phyloP scores from a whole-genome alignment of 2,797 vertebrate genomes.

The Sparus aurata region DNA sequence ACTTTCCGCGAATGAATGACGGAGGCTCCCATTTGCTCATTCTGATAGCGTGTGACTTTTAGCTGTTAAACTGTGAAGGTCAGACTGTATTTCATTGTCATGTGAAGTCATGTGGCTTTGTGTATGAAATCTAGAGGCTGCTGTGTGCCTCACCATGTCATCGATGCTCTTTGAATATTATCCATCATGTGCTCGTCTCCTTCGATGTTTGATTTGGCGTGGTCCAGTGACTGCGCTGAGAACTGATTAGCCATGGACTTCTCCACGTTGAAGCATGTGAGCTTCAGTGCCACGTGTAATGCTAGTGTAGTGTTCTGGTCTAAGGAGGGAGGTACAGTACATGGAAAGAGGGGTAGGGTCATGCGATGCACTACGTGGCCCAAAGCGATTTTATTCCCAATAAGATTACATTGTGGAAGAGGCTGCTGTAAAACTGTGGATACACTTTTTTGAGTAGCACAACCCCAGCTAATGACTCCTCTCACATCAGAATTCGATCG shows the following conservation, averaged over 20 bases:
- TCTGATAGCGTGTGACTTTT: neutral
- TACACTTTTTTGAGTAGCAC: too few species aligned
- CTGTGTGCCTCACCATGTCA: conserved; percentile 42
- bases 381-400: too few species aligned
- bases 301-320: neutral
- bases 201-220: conserved; percentile 32
- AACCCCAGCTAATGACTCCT: too few species aligned
- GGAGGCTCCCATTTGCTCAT: too few species aligned
- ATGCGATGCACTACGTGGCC: too few species aligned
- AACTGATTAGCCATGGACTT: conserved; percentile 38
- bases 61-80: conserved; percentile 3
- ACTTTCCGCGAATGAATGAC: neutral
- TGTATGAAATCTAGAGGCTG: conserved; percentile 38
- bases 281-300: neutral
- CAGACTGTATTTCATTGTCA: conserved; percentile 24
- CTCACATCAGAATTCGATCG: too few species aligned
- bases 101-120: conserved; percentile 53
- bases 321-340: too few species aligned
- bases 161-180: conserved; percentile 32
- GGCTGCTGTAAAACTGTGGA: too few species aligned
- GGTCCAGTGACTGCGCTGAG: conserved; percentile 35
- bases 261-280: conserved; percentile 14
- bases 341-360: too few species aligned
- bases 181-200: conserved; percentile 47
- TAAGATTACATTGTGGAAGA: too few species aligned